Evolutionary conservation across 2,888 invertebrate species (phyloP), one percentile per base, ranked within the genome.

Genomic region (Auanema freiburgensis): DNA sequence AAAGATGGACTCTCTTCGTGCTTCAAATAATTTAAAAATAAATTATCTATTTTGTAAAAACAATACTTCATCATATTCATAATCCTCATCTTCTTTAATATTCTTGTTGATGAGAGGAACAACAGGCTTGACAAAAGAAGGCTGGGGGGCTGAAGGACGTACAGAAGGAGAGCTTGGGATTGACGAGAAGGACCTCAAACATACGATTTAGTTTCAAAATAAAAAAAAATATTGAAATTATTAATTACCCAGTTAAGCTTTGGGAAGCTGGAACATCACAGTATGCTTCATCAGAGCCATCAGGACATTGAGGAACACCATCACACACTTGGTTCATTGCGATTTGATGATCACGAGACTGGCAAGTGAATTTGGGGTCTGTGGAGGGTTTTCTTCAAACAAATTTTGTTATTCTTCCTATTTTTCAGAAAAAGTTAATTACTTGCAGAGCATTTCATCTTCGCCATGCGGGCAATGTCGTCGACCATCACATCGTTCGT

Each of bases 391-490:
- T 72, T 52, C 72, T 72, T 40, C 41, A 68, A 63, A 54, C n/a
- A 42, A 18, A 40, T 8, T 52, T 46, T 41, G 18, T 16, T 21
- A 43, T 44, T 12, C 42, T 54, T 25, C 16, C 41, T 63, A 57
- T 18, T 52, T 57, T 42, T 58, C 46, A 33, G 18, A 23, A 24
- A 14, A 5, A 41, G 23, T 1, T 33, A 57, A 59, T 58, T 54
- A 73, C 74, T 76, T 78, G 74, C 81, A 81, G 16, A 80, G 63
- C 65, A 75, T 63, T 69, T 83, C 83, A 59, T 83, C 83, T 61
- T 83, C 83, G 12, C 83, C 83, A 50, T 80, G 76, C 3, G 77
- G 77, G 53, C 83, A 83, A 24, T 84, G 77, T 57, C 75, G 59
- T 40, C 67, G 59, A 2, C 83, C 83, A 61, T 83, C 81, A 57